phyloP scores from a whole-genome alignment of 1,140 invertebrate species.

The Nasonia giraulti region DNA sequence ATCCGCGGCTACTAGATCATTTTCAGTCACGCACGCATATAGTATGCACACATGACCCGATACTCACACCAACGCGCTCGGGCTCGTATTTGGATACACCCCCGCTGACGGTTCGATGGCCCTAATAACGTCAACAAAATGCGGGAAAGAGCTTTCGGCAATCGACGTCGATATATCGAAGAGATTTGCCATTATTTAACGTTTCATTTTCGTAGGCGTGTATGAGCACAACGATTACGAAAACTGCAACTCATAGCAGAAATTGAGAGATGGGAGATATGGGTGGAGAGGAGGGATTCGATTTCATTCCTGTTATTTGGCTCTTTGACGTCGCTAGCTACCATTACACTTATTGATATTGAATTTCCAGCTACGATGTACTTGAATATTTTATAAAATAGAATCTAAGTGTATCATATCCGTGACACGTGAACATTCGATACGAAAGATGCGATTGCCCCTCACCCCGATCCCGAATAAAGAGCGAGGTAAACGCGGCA shows the following conservation, averaged over 20 bases:
- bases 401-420: no score
- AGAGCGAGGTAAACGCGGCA: background rate
- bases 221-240: slow-evolving; percentile 52
- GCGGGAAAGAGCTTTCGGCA: slow-evolving; percentile 52
- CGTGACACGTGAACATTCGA: no score
- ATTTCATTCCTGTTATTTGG: background rate
- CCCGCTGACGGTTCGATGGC: background rate
- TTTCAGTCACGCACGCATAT: slow-evolving; percentile 8
- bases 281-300: background rate
- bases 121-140: slow-evolving; percentile 53
- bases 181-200: slow-evolving; percentile 62
- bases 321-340: background rate
- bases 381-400: no score
- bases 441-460: no score
- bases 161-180: slow-evolving; percentile 56
- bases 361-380: background rate
- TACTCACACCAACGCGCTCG: background rate
- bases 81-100: background rate
- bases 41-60: background rate
- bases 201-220: slow-evolving; percentile 54
- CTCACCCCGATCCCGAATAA: background rate
- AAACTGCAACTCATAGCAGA: slow-evolving; percentile 55
- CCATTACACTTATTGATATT: background rate
- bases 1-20: slow-evolving; percentile 6
- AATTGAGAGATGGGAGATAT: slow-evolving; percentile 45